Evolutionary conservation across 1,140 invertebrate species (phyloP).

Genomic region (Drosophila takahashii): DNA sequence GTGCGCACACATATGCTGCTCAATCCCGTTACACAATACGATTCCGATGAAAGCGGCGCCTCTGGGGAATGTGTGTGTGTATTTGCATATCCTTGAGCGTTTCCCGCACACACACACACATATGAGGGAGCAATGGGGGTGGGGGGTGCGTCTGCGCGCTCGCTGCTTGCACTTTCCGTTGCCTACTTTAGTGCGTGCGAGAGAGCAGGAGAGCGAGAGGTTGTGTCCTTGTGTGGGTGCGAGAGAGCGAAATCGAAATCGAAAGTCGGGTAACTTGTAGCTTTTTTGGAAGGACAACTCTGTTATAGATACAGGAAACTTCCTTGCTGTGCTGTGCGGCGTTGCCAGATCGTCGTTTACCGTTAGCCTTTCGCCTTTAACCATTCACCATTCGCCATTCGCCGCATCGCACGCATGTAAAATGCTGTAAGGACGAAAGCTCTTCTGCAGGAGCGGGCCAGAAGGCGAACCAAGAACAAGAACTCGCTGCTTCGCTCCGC

Average conservation of each 20-base stretch:
- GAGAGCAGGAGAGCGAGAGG: background rate
- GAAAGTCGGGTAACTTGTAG: constrained; percentile 58
- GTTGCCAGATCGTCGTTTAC: constrained; percentile 58
- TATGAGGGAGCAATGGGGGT: constrained; percentile 31
- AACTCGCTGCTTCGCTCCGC: constrained; percentile 38
- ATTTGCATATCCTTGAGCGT: constrained; percentile 58
- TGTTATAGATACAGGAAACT: constrained; percentile 75
- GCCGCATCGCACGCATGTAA: constrained; percentile 35
- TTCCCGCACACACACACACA: background rate
- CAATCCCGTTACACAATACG: constrained; percentile 64
- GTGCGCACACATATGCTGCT: constrained; percentile 62
- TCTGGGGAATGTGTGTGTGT: constrained; percentile 34
- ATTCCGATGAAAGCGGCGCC: constrained; percentile 40
- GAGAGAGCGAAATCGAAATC: constrained; percentile 35
- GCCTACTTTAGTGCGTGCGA: constrained; percentile 65
- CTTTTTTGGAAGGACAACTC: constrained; percentile 59
- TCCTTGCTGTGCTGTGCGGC: constrained; percentile 27
- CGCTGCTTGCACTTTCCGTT: constrained; percentile 57
- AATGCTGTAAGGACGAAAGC: constrained; percentile 69
- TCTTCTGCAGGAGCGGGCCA: constrained; percentile 34
- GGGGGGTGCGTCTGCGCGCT: constrained; percentile 68
- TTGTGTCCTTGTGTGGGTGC: constrained; percentile 7
- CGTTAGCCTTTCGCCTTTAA: constrained; percentile 11
- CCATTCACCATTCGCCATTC: constrained; percentile 1
- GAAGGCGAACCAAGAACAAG: background rate